These are phyloP conservation scores for Agapostemon virescens DNA, from an alignment of 2,888 invertebrate species.

Conservation along the genomic window DNA sequence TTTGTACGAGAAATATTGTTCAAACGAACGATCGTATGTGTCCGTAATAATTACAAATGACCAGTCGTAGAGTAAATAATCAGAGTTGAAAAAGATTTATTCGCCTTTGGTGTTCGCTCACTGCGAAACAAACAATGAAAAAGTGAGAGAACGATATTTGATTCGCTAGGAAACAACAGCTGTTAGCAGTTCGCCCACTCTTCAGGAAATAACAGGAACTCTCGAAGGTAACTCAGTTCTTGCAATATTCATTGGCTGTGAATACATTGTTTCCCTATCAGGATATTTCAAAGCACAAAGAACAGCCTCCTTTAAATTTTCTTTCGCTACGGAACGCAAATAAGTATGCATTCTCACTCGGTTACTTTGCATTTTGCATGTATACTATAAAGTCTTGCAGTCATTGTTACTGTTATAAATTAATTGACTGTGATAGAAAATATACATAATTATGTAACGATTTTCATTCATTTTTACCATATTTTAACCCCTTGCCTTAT, in stretches of 20 bases:
- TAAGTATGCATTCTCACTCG: neutral
- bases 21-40: neutral
- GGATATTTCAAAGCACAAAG: neutral
- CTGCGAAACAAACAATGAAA: conserved; percentile 10
- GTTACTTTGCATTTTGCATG: neutral
- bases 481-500: too few species aligned
- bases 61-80: neutral
- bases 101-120: conserved; percentile 15
- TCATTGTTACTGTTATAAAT: neutral
- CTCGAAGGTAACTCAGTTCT: conserved; percentile 17
- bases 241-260: conserved; percentile 12
- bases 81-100: neutral
- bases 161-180: conserved; percentile 33
- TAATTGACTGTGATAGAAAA: neutral
- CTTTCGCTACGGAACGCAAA: neutral
- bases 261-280: neutral
- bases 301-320: neutral
- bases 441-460: neutral
- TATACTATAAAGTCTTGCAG: neutral
- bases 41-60: neutral
- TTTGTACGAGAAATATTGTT: neutral
- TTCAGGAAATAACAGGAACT: conserved; percentile 21
- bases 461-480: too few species aligned
- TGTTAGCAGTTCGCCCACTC: neutral
- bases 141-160: conserved; percentile 25